Evolutionary conservation across 2,797 vertebrate genomes (phyloP), one percentile per base, ranked within the genome.

Genomic region (Lepilemur ruficaudatus): DNA sequence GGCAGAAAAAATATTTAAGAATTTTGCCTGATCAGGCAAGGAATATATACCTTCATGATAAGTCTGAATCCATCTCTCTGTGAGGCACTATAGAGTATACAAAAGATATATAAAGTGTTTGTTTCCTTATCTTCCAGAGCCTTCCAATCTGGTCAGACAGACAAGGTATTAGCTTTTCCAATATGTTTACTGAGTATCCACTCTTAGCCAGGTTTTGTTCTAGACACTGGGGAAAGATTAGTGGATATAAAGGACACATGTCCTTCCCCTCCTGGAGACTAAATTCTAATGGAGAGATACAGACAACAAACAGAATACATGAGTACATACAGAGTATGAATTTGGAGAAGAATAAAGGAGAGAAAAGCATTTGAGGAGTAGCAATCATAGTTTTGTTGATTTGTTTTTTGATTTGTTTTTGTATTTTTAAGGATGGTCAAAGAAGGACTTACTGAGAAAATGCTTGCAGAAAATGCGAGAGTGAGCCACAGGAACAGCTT

Each of bases 21-120:
- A 50, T 1, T 50, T 61, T 23, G 1, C 2, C 5, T n/a, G 0
- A 18, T 69, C 2, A n/a, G 22, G 22, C 4, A 57, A 46, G 22
- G n/a, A 10, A 59, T 94, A 17, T 25, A 43, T 25, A 8, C 0
- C 11, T 43, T 30, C 3, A 17, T 76, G 13, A 13, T 32, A 35
- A 5, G 1, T 81, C 69, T 52, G 41, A 7, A 22, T 55, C 59
- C 18, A 15, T 85, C 48, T 30, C 57, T 85, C 7, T 76, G 9
- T 41, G 13, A 78, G 43, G 5, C 10, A 28, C 10, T 32, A 8
- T 28, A 25, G 9, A 50, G 0, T 6, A 63, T 10, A 73, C 35
- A 50, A 88, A 65, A 30, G 4, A 57, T 25, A 46, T 4, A 25
- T 8, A 52, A 20, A 11, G 22, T 61, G 18, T 11, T 38, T 65